These are phyloP conservation scores for Martes martes DNA, from an alignment of 2,113 vertebrate genomes.

Conservation along the genomic window DNA sequence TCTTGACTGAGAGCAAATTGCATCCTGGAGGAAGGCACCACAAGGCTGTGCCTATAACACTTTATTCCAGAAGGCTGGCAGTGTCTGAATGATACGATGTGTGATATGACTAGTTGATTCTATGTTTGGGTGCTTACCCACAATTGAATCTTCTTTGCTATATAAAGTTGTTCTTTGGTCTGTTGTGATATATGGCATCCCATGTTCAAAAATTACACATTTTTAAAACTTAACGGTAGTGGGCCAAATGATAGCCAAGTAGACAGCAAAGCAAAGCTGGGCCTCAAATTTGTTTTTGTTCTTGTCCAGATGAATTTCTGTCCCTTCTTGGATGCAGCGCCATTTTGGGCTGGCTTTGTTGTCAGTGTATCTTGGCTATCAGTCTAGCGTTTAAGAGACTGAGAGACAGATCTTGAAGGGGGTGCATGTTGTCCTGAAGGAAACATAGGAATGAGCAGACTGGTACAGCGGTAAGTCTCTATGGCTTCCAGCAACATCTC, in stretches of 20 bases:
- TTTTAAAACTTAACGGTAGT: background rate
- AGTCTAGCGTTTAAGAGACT: background rate
- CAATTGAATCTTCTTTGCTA: background rate
- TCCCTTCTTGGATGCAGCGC: background rate
- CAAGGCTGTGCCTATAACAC: background rate
- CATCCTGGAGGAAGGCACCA: background rate
- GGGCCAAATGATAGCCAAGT: background rate
- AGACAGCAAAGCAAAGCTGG: background rate
- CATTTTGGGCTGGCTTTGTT: background rate
- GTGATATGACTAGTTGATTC: background rate
- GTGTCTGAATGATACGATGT: background rate
- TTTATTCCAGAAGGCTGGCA: background rate
- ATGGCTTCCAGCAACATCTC: background rate
- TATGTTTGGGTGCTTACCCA: background rate
- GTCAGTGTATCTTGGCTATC: background rate
- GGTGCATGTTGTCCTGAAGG: background rate
- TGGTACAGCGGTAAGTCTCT: background rate
- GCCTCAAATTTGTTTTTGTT: background rate
- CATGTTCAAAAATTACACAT: background rate
- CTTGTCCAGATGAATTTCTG: background rate
- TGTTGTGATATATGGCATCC: background rate
- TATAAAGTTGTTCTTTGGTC: background rate
- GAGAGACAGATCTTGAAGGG: background rate
- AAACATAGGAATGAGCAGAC: background rate
- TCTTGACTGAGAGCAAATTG: background rate